Conservation (phyloP, 2,797 vertebrate genomes). For the Lithobates sylvaticus region DNA sequence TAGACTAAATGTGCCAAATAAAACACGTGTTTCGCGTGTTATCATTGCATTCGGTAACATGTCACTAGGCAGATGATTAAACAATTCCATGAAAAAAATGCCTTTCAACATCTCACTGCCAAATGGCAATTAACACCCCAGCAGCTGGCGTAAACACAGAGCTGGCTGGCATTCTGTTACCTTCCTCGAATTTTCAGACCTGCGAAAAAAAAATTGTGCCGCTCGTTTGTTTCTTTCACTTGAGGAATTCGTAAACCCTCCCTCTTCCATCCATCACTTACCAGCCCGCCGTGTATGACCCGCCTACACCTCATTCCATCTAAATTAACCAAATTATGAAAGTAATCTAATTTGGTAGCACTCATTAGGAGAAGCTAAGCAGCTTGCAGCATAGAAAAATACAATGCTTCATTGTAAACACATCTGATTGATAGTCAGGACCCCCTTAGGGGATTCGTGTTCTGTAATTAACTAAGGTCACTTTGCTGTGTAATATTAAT, state of each 20-base stretch:
- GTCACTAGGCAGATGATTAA: slow-evolving; percentile 51
- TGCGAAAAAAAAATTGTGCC: slow-evolving; percentile 13
- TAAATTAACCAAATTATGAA: slow-evolving; percentile 53
- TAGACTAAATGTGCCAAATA: slow-evolving; percentile 15
- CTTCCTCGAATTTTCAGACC: slow-evolving; percentile 13
- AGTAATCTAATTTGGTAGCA: slow-evolving; percentile 55
- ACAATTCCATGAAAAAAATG: slow-evolving; percentile 50
- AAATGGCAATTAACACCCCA: slow-evolving; percentile 52
- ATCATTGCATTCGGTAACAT: slow-evolving; percentile 31
- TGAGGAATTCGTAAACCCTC: slow-evolving; percentile 27
- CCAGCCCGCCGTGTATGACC: slow-evolving; percentile 11
- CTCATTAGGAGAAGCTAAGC: slow-evolving; percentile 49
- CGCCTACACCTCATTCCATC: slow-evolving; percentile 35
- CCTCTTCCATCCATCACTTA: slow-evolving; percentile 26
- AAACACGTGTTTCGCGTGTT: slow-evolving; percentile 15
- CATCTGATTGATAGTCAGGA: slow-evolving; percentile 45
- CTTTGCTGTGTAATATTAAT: slow-evolving; percentile 56
- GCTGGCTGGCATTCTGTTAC: slow-evolving; percentile 8
- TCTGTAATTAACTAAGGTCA: slow-evolving; percentile 55
- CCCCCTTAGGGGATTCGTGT: slow-evolving; percentile 23
- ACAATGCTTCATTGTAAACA: slow-evolving; percentile 51
- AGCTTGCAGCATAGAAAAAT: slow-evolving; percentile 34
- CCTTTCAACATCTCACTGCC: slow-evolving; percentile 14
- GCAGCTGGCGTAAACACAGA: slow-evolving; percentile 40
- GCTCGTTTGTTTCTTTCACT: slow-evolving; percentile 29